phyloP scores from a whole-genome alignment of 2,113 vertebrate genomes.

The Pleuronectes platessa region DNA sequence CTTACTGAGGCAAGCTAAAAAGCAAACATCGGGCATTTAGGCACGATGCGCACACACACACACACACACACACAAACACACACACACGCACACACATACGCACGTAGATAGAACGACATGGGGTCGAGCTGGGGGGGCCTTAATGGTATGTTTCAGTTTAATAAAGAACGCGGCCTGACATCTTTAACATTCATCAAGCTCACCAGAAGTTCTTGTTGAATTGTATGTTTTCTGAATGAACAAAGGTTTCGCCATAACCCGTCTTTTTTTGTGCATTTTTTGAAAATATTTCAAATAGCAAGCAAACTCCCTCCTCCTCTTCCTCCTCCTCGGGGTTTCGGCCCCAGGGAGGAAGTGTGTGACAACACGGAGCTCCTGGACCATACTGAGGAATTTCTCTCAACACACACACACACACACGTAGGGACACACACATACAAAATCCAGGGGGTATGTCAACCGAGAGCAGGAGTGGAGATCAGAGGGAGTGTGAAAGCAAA shows the following conservation, averaged over 20 bases:
- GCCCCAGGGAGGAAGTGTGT: constrained; percentile 73
- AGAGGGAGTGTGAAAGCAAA: constrained; percentile 31
- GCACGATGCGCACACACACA: not conserved
- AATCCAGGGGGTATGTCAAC: constrained; percentile 55
- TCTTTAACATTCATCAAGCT: constrained; percentile 18
- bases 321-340: constrained; percentile 14
- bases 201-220: not conserved
- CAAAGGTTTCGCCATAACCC: constrained; percentile 20
- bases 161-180: constrained; percentile 8
- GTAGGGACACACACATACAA: constrained; percentile 14
- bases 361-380: constrained; percentile 70
- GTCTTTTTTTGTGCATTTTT: constrained; percentile 24
- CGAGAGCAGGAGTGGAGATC: constrained; percentile 55
- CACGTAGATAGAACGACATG: constrained; percentile 22
- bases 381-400: constrained; percentile 71
- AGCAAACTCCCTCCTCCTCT: not conserved
- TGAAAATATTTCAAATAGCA: constrained; percentile 21
- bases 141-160: constrained; percentile 23
- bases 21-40: constrained; percentile 51
- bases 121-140: not conserved
- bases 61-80: not conserved
- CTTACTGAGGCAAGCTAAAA: constrained; percentile 47
- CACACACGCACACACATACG: not conserved
- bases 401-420: constrained; percentile 15
- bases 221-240: not conserved